Conservation (phyloP, 2,888 invertebrate species). For the Dryococelus australis region DNA sequence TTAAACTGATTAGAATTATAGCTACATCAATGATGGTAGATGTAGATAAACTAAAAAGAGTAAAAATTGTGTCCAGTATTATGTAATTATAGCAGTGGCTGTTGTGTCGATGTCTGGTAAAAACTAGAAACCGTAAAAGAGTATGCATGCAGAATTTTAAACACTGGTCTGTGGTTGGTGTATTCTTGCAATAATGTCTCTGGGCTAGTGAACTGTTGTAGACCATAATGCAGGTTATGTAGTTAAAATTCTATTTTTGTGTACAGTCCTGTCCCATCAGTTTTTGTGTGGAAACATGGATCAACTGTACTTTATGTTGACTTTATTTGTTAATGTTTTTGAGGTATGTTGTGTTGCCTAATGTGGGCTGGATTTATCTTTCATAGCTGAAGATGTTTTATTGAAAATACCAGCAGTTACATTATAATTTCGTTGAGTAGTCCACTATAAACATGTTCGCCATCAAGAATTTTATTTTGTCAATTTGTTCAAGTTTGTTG, state of each 20-base stretch:
- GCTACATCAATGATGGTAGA: constrained; percentile 10
- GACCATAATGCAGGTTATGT: constrained; percentile 25
- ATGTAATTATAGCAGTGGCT: not conserved
- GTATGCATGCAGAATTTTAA: not conserved
- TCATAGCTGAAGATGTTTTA: not conserved
- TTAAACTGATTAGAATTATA: not conserved
- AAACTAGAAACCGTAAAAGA: not conserved
- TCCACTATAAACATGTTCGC: not conserved
- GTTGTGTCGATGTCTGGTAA: not conserved
- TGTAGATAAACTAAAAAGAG: not conserved
- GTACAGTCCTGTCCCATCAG: constrained; percentile 4
- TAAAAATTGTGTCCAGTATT: constrained; percentile 5
- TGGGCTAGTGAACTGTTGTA: constrained; percentile 42
- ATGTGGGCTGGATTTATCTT: not conserved
- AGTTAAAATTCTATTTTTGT: constrained; percentile 31
- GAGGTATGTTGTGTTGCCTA: not conserved
- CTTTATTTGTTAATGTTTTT: not conserved
- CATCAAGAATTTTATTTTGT: not conserved
- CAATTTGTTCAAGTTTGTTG: not conserved
- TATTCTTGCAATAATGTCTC: constrained; percentile 40
- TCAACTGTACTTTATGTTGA: constrained; percentile 25
- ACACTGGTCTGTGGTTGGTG: constrained; percentile 19
- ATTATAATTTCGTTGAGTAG: not conserved
- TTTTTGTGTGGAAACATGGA: constrained; percentile 1
- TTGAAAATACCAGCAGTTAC: not conserved